Evolutionary conservation across 2,113 vertebrate genomes (phyloP).

Genomic region (Thamnophis sirtalis): DNA sequence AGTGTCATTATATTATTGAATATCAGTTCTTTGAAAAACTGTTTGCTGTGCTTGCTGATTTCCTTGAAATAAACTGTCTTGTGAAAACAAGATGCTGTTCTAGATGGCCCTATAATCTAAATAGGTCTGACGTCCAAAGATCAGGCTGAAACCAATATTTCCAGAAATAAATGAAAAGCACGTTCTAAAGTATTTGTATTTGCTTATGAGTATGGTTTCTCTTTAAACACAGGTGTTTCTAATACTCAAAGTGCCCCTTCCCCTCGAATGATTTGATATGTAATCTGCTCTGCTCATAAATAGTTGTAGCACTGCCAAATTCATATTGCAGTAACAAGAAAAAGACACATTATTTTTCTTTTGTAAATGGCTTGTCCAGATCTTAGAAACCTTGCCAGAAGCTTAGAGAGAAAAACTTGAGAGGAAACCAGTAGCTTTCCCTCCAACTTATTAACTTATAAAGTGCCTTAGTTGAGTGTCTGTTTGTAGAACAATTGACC

Average conservation of each 20-base stretch:
- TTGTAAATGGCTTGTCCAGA: slow-evolving; percentile 13
- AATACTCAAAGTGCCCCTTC: slow-evolving; percentile 8
- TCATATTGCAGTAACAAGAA: slow-evolving; percentile 13
- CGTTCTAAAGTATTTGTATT: neutral
- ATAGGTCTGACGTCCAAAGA: neutral
- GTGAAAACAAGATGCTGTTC: neutral
- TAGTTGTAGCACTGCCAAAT: neutral
- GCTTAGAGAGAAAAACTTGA: neutral
- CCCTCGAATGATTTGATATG: slow-evolving; percentile 19
- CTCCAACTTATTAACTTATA: slow-evolving; percentile 10
- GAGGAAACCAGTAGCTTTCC: slow-evolving; percentile 13
- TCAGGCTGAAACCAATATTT: neutral
- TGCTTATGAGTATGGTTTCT: neutral
- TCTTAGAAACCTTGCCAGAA: slow-evolving; percentile 4
- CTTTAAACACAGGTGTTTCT: slow-evolving; percentile 4
- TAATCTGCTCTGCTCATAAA: slow-evolving; percentile 21
- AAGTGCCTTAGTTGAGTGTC: slow-evolving; percentile 20
- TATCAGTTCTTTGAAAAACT: neutral
- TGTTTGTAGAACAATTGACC: neutral
- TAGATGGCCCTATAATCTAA: neutral
- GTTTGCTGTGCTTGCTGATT: neutral
- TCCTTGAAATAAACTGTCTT: neutral
- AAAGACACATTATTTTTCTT: slow-evolving; percentile 25
- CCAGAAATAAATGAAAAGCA: neutral
- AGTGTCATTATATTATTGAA: neutral